Base-by-base conservation (phyloP, 2,113 vertebrate genomes). In the Cyanoramphus novaezelandiae region DNA sequence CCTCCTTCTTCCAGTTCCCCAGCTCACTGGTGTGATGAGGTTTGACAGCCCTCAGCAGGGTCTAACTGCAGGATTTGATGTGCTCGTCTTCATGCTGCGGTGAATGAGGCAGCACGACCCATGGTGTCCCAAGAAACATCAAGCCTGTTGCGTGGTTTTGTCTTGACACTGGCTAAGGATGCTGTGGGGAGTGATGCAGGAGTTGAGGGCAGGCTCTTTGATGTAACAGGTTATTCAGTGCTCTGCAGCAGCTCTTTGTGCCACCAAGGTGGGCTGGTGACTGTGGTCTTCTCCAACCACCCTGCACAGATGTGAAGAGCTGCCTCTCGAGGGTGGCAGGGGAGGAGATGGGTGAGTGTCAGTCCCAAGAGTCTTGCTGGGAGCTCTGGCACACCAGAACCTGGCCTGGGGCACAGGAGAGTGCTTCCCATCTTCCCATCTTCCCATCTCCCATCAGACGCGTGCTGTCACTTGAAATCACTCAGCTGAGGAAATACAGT, bases 401-500 rank as follows among this genome's bases (percentile, higher is more conserved):
- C 28, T 41, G 63, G 75, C 37, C 35, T 0, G 6, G 50, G 46
- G 39, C 1, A 2, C 31, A 17, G 47, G 41, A 71, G 3, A 57
- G 43, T 0, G 0, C n/a, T 74, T 41, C 47, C 43, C 37, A 5
- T n/a, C 53, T 71, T n/a, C n/a, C n/a, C n/a, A n/a, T n/a, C n/a
- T 74, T 41, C 47, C 43, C 37, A 5, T n/a, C 53, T 71, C 37
- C 44, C 18, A 13, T 24, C 35, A 23, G 53, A n/a, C 11, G 6
- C 6, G 7, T 17, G 46, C 28, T 2, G 1, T 33, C 0, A 0
- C 0, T 1, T 16, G 52, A 57, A 10, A 14, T 33, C 3, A 6
- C 55, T 83, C 44, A 14, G 43, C 60, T 52, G 59, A 49, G 72
- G 35, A 60, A 77, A 39, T 5, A 15, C 5, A 21, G 14, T 8